Evolutionary conservation across 2,797 vertebrate species (phyloP).

Genomic region (Catharus ustulatus): DNA sequence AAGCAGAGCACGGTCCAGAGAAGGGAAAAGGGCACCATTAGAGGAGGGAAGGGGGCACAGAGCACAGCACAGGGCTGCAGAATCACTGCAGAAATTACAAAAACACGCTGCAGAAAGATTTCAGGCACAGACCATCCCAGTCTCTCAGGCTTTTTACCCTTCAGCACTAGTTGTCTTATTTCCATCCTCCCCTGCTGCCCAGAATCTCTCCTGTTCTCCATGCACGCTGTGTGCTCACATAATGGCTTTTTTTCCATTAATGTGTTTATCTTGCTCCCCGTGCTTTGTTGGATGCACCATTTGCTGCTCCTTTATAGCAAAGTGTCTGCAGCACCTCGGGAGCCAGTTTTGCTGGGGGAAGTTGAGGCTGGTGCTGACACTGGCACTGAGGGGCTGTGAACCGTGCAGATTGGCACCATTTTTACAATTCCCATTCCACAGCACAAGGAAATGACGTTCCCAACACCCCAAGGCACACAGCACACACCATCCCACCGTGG

Average conservation of each 20-base stretch:
- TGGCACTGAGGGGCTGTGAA: background rate
- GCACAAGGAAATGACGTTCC: background rate
- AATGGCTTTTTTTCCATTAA: background rate
- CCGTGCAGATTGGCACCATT: background rate
- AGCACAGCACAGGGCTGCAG: background rate
- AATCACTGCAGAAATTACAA: background rate
- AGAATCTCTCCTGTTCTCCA: background rate
- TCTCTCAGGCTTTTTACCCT: background rate
- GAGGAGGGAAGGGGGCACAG: background rate
- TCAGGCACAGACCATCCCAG: background rate
- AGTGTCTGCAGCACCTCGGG: background rate
- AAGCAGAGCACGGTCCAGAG: fast-evolving
- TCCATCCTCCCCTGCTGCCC: background rate
- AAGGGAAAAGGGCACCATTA: background rate
- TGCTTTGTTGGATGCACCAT: background rate
- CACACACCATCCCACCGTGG: fast-evolving
- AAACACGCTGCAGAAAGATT: background rate
- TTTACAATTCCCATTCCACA: background rate
- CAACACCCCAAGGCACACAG: background rate
- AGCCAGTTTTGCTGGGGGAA: background rate
- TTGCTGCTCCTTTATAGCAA: background rate
- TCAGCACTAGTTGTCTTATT: background rate
- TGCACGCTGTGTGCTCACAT: background rate
- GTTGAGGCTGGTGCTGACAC: background rate
- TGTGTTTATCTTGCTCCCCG: background rate